Percentiles rank a stretch among this genome's conserved stretches.
These are phyloP conservation scores for Scaptomyza hsui DNA, from an alignment of 1,140 invertebrate genomes.

Conservation along the genomic window DNA sequence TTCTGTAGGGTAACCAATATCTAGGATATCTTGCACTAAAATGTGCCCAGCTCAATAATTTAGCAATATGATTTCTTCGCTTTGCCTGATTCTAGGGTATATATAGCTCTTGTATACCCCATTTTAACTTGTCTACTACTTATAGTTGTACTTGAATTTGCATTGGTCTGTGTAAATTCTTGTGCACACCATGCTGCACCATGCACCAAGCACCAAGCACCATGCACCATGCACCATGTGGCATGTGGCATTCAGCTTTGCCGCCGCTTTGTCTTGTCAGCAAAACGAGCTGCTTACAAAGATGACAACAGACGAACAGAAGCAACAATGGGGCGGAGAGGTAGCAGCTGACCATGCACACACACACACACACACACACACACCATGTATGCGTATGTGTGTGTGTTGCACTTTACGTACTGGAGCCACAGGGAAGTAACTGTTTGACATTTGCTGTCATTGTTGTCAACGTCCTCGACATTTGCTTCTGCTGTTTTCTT, in stretches of 20 bases:
- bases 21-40: no score
- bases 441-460: constrained; percentile 79
- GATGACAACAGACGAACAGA: constrained; percentile 30
- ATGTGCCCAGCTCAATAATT: no score
- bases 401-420: constrained; percentile 30
- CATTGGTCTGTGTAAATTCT: neutral
- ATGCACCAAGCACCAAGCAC: neutral
- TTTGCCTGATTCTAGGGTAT: no score
- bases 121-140: no score
- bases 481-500: constrained; percentile 44
- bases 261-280: constrained; percentile 56
- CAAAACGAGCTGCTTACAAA: constrained; percentile 57
- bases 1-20: no score
- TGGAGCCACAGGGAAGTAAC: constrained; percentile 35
- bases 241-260: constrained; percentile 23
- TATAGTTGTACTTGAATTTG: neutral
- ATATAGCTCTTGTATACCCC: no score
- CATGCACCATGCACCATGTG: neutral
- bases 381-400: constrained; percentile 6
- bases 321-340: no score
- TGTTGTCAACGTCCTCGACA: constrained; percentile 65
- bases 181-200: neutral
- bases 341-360: constrained; percentile 17
- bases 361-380: neutral
- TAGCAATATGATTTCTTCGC: no score